These are phyloP conservation scores for Schizothorax lantsangensis DNA, from an alignment of 2,797 vertebrate species.

Conservation along the genomic window DNA sequence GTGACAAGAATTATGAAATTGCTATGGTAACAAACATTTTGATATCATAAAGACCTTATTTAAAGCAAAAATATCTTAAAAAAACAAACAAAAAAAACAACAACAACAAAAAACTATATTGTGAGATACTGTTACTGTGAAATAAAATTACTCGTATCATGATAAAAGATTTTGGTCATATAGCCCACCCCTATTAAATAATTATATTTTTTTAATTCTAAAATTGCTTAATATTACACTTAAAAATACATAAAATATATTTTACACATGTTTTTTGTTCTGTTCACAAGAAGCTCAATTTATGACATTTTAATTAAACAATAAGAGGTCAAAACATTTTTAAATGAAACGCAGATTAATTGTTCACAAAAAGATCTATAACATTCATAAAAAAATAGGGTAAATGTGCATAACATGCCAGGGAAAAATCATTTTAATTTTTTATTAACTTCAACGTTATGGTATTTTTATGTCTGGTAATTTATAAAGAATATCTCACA, in stretches of 20 bases:
- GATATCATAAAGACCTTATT: too few relatives aligned
- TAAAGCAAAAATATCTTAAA: too few relatives aligned
- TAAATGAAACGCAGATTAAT: background rate
- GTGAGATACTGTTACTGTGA: background rate
- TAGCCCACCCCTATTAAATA: too few relatives aligned
- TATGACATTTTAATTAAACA: too few relatives aligned
- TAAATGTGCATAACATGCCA: background rate
- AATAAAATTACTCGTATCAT: too few relatives aligned
- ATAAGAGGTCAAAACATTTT: background rate
- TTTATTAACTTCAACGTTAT: background rate
- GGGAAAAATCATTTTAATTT: background rate
- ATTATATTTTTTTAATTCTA: too few relatives aligned
- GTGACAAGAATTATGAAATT: background rate
- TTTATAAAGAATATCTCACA: background rate
- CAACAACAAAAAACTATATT: background rate
- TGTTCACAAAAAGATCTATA: background rate
- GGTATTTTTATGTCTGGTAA: background rate
- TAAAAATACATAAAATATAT: background rate
- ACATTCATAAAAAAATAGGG: background rate
- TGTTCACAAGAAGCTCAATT: too few relatives aligned
- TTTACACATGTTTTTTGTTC: background rate
- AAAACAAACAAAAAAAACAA: background rate
- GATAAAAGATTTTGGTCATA: background rate
- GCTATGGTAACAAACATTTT: background rate
- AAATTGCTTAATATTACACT: background rate